Conservation (phyloP, 2,888 invertebrate genomes). For the Aporophyla nigra region DNA sequence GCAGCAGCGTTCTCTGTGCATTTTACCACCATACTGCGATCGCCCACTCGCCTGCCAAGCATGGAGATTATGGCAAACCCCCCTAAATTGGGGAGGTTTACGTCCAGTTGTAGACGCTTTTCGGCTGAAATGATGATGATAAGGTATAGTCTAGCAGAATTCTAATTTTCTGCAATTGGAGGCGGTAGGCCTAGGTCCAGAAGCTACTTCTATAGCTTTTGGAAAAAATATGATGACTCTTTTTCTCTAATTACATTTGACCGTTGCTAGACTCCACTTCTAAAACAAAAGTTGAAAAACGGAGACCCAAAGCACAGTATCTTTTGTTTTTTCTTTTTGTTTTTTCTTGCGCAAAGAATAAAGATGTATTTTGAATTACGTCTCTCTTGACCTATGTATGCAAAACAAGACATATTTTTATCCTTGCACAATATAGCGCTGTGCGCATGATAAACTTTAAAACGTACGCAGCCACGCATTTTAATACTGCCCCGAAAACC, state of each 20-base stretch:
- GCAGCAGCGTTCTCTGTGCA: too few relatives aligned
- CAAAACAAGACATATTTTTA: constrained; percentile 30
- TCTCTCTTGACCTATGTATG: constrained; percentile 44
- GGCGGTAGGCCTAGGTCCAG: neutral
- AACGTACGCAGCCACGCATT: constrained; percentile 44
- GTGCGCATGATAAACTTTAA: constrained; percentile 44
- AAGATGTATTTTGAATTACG: constrained; percentile 45
- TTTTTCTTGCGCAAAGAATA: neutral
- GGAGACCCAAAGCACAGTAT: too few relatives aligned
- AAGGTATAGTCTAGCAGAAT: too few relatives aligned
- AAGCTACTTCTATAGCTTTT: neutral
- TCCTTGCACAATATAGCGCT: constrained; percentile 46
- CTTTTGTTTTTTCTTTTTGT: too few relatives aligned
- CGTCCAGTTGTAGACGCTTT: too few relatives aligned
- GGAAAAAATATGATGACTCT: neutral
- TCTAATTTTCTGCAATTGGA: too few relatives aligned
- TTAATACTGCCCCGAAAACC: constrained; percentile 60
- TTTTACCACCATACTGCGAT: too few relatives aligned
- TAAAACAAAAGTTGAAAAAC: neutral
- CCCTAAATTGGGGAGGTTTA: too few relatives aligned
- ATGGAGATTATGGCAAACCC: too few relatives aligned
- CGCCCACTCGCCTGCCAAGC: too few relatives aligned
- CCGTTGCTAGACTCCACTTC: neutral
- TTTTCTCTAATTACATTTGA: neutral
- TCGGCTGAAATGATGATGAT: too few relatives aligned